These are phyloP conservation scores for Ips typographus DNA, from an alignment of 1,140 invertebrate genomes.

Conservation along the genomic window DNA sequence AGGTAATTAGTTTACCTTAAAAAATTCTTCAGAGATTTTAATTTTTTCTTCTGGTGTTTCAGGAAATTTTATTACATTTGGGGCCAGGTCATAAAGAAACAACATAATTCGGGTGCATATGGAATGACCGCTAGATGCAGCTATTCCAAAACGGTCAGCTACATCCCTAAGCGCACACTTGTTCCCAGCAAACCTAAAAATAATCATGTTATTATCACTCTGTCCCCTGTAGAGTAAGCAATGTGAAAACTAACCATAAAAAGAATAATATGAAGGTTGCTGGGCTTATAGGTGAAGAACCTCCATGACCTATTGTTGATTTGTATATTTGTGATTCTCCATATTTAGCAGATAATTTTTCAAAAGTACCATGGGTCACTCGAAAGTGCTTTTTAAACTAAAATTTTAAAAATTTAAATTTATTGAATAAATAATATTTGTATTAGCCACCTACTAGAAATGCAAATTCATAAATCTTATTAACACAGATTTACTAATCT, in stretches of 20 bases:
- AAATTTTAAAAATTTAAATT: not conserved
- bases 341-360: not conserved
- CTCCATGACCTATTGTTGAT: not conserved
- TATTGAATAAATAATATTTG: not conserved
- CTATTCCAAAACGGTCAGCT: not conserved
- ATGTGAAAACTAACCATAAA: constrained; percentile 2
- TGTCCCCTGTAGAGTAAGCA: not conserved
- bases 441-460: too few relatives aligned
- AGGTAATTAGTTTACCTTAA: not conserved
- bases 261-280: not conserved
- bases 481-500: too few relatives aligned
- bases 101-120: not conserved
- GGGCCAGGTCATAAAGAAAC: not conserved
- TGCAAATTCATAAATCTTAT: too few relatives aligned
- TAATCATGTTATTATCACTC: not conserved
- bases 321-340: not conserved
- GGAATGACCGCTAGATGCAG: not conserved
- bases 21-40: not conserved
- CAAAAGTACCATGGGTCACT: not conserved
- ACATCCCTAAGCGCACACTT: not conserved
- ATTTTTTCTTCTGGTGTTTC: not conserved
- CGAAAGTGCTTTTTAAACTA: constrained; percentile 13
- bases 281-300: not conserved
- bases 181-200: constrained; percentile 5
- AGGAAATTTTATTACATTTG: constrained; percentile 1